These are phyloP conservation scores for Drosophila nannoptera DNA, from an alignment of 1,140 invertebrate species.

Conservation along the genomic window DNA sequence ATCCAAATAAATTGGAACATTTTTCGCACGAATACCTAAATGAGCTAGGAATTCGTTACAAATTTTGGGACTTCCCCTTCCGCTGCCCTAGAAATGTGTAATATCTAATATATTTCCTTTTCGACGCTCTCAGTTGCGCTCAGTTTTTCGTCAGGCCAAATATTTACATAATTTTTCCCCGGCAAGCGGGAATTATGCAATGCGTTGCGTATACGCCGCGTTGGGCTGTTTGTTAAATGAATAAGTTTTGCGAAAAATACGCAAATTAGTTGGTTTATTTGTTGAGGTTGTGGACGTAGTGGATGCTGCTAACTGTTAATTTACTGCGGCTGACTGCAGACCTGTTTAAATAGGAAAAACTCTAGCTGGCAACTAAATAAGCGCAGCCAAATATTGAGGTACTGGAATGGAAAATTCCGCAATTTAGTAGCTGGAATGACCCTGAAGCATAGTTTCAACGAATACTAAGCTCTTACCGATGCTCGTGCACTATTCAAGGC, in stretches of 20 bases:
- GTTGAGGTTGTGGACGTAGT: neutral
- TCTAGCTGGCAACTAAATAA: too few relatives aligned
- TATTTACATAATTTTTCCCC: conserved; percentile 26
- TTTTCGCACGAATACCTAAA: too few relatives aligned
- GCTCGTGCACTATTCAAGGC: too few relatives aligned
- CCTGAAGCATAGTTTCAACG: too few relatives aligned
- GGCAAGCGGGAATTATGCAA: neutral
- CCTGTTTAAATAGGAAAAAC: conserved; percentile 10
- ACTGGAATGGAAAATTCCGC: too few relatives aligned
- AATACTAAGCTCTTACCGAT: neutral
- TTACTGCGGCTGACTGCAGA: conserved; percentile 17
- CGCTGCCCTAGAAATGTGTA: too few relatives aligned
- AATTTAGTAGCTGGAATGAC: too few relatives aligned
- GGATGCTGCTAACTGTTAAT: conserved; percentile 18
- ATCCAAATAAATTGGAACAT: too few relatives aligned
- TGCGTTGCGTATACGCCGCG: conserved; percentile 9
- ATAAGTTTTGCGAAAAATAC: conserved; percentile 36
- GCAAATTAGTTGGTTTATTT: conserved; percentile 36
- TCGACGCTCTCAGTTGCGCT: neutral
- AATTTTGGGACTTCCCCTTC: too few relatives aligned
- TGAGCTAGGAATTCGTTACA: too few relatives aligned
- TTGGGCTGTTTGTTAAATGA: conserved; percentile 20
- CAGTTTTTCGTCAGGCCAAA: conserved; percentile 16
- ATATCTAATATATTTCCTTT: conserved; percentile 18
- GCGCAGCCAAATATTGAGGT: too few relatives aligned